Percentiles rank a stretch among this genome's conserved stretches.
phyloP scores from a whole-genome alignment of 2,797 vertebrate species.

The Pangasius macronema region DNA sequence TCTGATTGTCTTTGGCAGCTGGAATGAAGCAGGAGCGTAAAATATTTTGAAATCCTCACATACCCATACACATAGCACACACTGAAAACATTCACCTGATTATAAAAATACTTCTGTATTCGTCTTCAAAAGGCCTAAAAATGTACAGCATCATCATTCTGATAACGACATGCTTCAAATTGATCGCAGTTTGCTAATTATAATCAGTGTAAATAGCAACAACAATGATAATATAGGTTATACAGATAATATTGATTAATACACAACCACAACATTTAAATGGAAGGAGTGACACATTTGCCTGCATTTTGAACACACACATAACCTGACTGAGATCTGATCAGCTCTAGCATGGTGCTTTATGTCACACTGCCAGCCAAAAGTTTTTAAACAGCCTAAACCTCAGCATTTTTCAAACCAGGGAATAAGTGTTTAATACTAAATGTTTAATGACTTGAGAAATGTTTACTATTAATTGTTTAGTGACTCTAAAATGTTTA shows the following conservation, averaged over 20 bases:
- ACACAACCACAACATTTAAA: constrained; percentile 57
- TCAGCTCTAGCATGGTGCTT: background rate
- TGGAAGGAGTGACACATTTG: constrained; percentile 31
- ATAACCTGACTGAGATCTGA: too few relatives aligned
- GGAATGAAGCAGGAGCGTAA: constrained; percentile 26
- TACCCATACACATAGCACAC: constrained; percentile 14
- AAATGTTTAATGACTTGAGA: background rate
- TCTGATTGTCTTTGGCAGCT: constrained; percentile 38
- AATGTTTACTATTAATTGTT: background rate
- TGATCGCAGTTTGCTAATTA: constrained; percentile 62
- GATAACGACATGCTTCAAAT: constrained; percentile 75
- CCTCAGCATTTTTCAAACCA: too few relatives aligned
- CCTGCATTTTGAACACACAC: constrained; percentile 1
- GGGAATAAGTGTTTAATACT: background rate
- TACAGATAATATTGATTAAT: constrained; percentile 71
- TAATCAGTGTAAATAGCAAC: constrained; percentile 71
- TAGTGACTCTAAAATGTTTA: background rate
- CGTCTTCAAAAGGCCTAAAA: constrained; percentile 81
- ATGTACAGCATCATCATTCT: constrained; percentile 71
- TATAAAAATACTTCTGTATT: constrained; percentile 83
- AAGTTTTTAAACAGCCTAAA: background rate
- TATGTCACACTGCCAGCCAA: background rate
- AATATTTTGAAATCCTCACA: constrained; percentile 14
- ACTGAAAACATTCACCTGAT: constrained; percentile 71
- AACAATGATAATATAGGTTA: constrained; percentile 75